Evolutionary conservation across 2,113 vertebrate genomes (phyloP), one percentile per base, ranked within the genome.

Genomic region (Osmerus mordax): DNA sequence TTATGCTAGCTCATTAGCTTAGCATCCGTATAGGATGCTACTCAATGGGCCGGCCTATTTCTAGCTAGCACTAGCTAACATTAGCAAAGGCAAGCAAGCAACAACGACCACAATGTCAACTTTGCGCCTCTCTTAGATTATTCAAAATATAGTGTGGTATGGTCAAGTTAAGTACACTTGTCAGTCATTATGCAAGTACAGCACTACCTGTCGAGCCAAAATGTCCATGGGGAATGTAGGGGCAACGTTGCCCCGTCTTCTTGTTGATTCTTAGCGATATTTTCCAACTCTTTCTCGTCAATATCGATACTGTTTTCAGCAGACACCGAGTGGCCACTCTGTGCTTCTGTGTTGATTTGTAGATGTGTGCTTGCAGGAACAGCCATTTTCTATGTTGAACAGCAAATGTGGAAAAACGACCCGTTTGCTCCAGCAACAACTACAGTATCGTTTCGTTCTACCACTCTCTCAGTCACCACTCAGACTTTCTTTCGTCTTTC

Each of bases 171-270:
- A 14, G 19, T 11, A 13, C 58, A 62, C 6, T 8, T 62, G 60
- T 62, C 16, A 28, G 23, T 15, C 5, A 29, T 62, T 6, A 19
- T 62, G 28, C 4, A 13, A 28, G 1, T 62, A 61, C 14, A 28
- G 56, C 19, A n/a, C 15, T 88, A 92, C 92, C 91, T 90, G 83
- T 93, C 92, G 25, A 93, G 82, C 92, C 92, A 93, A 72, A 93
- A 93, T 0, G 92, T 93, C 92, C 92, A 93, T 0, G 91, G 90
- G 0, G 91, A 93, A 69, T 93, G 91, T 3, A 93, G 53, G 0
- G 91, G 91, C 70, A 93, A 85, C 64, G 90, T 76, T 1, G 84
- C 74, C 18, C 87, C 90, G 68, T 88, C 90, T 61, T 87, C 86
- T 59, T 72, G 78, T 21, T 90, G 89, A 58, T 83, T 88, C 78